These are phyloP conservation scores for Neodiprion fabricii DNA, from an alignment of 1,140 invertebrate species.

Conservation along the genomic window DNA sequence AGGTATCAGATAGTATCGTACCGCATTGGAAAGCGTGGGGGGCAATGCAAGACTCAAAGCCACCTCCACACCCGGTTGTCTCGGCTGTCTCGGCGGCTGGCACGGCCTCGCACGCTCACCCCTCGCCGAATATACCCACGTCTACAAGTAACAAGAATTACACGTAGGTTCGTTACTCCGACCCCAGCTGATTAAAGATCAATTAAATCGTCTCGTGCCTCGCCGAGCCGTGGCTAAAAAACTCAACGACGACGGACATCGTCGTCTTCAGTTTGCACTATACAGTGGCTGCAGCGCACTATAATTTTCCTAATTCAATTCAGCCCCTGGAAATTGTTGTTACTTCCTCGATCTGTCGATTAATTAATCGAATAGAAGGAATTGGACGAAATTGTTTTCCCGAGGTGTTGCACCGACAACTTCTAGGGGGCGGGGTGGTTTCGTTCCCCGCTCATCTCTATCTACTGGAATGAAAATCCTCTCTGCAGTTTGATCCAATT, in stretches of 20 bases:
- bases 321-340: neutral
- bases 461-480: neutral
- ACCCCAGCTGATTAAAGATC: neutral
- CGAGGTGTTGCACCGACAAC: neutral
- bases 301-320: neutral
- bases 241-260: neutral
- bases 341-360: neutral
- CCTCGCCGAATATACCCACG: neutral
- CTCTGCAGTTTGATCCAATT: neutral
- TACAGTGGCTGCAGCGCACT: neutral
- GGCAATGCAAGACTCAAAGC: neutral
- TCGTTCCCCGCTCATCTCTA: neutral
- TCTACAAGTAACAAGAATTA: neutral
- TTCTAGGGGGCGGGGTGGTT: neutral
- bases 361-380: neutral
- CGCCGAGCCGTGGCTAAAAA: too few relatives aligned
- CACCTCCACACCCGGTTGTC: neutral
- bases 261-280: neutral
- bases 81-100: slow-evolving; percentile 1
- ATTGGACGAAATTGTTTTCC: neutral
- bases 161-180: neutral
- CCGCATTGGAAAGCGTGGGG: neutral
- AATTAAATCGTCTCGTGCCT: neutral
- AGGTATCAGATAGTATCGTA: slow-evolving; percentile 3
- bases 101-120: neutral